A percentile compares a stretch with the other conserved stretches of the same genome.
Conservation (phyloP, 2,888 invertebrate genomes). For the Sicus ferrugineus region DNA sequence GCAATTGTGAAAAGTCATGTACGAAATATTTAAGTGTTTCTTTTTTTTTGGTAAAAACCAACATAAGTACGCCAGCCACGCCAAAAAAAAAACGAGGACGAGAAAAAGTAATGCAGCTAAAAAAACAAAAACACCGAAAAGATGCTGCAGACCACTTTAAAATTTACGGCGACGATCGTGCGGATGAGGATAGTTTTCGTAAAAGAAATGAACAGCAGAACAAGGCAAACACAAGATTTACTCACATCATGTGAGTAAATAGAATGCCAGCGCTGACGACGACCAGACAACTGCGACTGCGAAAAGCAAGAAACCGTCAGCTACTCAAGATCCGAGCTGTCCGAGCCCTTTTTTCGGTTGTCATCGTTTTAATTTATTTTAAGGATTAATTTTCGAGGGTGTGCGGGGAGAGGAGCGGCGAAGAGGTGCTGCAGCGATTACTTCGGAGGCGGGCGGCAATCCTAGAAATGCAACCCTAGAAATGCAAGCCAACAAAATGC, state of each 20-base stretch:
- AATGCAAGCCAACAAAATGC: too few species aligned
- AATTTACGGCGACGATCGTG: background rate
- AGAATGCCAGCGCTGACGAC: background rate
- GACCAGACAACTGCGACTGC: too few species aligned
- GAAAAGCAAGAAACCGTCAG: too few species aligned
- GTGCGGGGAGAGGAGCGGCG: background rate
- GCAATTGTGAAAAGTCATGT: constrained; percentile 33
- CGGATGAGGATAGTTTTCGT: background rate
- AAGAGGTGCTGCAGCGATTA: background rate
- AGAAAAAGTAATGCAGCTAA: background rate
- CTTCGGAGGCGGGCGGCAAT: constrained; percentile 23
- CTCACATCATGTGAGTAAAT: background rate
- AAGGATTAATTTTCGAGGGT: constrained; percentile 27
- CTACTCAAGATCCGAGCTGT: background rate
- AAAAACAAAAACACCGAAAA: background rate
- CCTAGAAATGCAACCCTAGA: constrained; percentile 27
- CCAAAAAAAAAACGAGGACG: background rate
- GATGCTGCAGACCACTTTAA: background rate
- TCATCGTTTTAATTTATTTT: constrained; percentile 33
- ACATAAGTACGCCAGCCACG: too few species aligned
- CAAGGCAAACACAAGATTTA: too few species aligned
- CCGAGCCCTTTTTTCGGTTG: constrained; percentile 5
- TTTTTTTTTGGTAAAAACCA: background rate
- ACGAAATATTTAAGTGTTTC: constrained; percentile 16
- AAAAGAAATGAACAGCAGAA: background rate